These are phyloP conservation scores for Protonibea diacanthus DNA, from an alignment of 2,797 vertebrate species.

Conservation along the genomic window DNA sequence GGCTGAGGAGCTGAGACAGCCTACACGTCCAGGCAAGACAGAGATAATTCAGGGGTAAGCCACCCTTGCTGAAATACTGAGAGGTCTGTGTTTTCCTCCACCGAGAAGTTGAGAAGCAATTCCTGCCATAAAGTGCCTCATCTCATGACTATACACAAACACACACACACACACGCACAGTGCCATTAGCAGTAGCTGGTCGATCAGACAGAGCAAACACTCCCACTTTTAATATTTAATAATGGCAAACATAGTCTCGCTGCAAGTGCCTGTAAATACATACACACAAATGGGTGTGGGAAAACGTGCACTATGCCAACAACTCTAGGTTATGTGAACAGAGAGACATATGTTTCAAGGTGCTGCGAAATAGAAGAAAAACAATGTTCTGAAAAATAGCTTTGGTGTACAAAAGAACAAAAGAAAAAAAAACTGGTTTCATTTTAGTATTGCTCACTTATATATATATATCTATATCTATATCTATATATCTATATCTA, in stretches of 20 bases:
- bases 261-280: slow-evolving; percentile 60
- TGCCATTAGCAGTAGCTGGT: slow-evolving; percentile 66
- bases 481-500: not conserved
- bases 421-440: slow-evolving; percentile 16
- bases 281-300: slow-evolving; percentile 35
- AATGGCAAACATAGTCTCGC: slow-evolving; percentile 51
- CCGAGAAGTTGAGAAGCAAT: slow-evolving; percentile 27
- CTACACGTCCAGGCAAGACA: not conserved
- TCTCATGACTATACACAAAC: slow-evolving; percentile 8
- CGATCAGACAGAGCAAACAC: slow-evolving; percentile 69
- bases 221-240: slow-evolving; percentile 77
- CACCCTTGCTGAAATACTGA: slow-evolving; percentile 29
- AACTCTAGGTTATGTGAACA: slow-evolving; percentile 30
- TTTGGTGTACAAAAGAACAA: slow-evolving; percentile 15
- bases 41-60: slow-evolving; percentile 43
- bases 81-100: slow-evolving; percentile 2
- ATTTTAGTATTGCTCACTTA: slow-evolving; percentile 5
- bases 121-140: slow-evolving; percentile 32
- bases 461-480: not conserved
- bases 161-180: not conserved
- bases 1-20: slow-evolving; percentile 25
- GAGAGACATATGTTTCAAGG: slow-evolving; percentile 18
- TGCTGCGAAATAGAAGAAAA: slow-evolving; percentile 26
- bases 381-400: slow-evolving; percentile 10
- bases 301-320: slow-evolving; percentile 36